phyloP scores from a whole-genome alignment of 2,888 invertebrate species.

The Oxyteleia sp. region DNA sequence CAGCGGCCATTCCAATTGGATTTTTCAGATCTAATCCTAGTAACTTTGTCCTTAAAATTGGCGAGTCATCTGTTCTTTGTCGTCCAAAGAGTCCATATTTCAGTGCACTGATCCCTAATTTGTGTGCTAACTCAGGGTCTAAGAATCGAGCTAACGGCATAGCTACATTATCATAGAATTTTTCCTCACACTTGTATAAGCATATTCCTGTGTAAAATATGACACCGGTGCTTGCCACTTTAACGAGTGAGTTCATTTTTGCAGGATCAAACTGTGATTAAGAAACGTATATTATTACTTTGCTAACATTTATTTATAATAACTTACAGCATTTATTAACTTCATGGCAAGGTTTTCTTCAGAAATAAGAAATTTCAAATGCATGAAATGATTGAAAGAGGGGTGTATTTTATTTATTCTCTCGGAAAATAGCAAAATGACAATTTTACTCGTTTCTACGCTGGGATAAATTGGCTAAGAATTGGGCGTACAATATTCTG shows the following conservation, averaged over 20 bases:
- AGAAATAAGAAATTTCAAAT: no score
- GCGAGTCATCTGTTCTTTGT: conserved; percentile 89
- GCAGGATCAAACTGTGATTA: conserved; percentile 82
- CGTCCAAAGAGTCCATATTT: conserved; percentile 93
- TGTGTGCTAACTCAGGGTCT: conserved; percentile 95
- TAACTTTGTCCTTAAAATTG: conserved; percentile 90
- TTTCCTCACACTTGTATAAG: conserved; percentile 92
- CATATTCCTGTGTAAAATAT: conserved; percentile 91
- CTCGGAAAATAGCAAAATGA: no score
- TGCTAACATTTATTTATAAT: no score
- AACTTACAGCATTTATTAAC: no score
- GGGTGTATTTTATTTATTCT: no score
- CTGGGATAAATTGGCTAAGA: no score
- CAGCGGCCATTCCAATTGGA: conserved; percentile 99
- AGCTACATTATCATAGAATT: conserved; percentile 92
- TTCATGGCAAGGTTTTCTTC: no score
- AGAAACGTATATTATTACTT: no score
- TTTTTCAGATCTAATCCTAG: conserved; percentile 93
- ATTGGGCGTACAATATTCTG: no score
- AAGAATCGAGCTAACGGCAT: conserved; percentile 92
- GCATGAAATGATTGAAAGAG: no score
- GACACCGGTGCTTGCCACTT: conserved; percentile 90
- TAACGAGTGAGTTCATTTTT: conserved; percentile 91
- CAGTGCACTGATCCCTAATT: conserved; percentile 92
- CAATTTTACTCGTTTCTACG: no score